phyloP scores from a whole-genome alignment of 2,888 invertebrate genomes.

The Gordius sp. region DNA sequence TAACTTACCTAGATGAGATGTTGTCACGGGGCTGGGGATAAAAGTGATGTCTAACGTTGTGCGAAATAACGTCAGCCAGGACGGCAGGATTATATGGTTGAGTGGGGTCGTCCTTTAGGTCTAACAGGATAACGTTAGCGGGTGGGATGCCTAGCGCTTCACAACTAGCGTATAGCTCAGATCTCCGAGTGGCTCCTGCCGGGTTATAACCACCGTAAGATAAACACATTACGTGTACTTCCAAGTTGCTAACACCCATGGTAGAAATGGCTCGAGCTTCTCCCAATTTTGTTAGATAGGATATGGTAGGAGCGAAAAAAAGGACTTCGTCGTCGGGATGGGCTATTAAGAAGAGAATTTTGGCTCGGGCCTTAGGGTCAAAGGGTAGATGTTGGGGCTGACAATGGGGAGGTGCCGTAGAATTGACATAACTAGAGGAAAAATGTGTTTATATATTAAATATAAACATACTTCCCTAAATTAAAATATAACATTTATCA shows the following conservation, averaged over 20 bases:
- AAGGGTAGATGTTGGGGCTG: no score
- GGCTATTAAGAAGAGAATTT: conserved; percentile 48
- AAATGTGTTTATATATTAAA: no score
- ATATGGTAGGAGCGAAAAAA: conserved; percentile 62
- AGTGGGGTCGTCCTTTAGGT: conserved; percentile 19
- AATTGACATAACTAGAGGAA: no score
- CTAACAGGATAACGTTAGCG: not conserved
- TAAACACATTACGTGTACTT: conserved; percentile 22
- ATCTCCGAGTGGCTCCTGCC: conserved; percentile 18
- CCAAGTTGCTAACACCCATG: conserved; percentile 10
- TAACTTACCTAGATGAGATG: no score
- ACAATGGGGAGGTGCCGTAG: no score
- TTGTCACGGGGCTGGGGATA: not conserved
- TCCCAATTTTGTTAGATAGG: not conserved
- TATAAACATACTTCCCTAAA: no score
- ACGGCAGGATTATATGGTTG: not conserved
- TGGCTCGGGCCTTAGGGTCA: no score
- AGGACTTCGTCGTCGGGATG: conserved; percentile 97
- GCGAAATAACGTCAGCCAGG: not conserved
- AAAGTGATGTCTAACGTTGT: conserved; percentile 16
- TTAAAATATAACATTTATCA: no score
- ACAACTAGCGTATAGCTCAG: conserved; percentile 16
- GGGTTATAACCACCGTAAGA: conserved; percentile 20
- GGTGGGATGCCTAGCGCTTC: not conserved
- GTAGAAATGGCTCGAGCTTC: not conserved